Evolutionary conservation across 2,888 invertebrate species (phyloP).

Genomic region (Macrophya annulata): DNA sequence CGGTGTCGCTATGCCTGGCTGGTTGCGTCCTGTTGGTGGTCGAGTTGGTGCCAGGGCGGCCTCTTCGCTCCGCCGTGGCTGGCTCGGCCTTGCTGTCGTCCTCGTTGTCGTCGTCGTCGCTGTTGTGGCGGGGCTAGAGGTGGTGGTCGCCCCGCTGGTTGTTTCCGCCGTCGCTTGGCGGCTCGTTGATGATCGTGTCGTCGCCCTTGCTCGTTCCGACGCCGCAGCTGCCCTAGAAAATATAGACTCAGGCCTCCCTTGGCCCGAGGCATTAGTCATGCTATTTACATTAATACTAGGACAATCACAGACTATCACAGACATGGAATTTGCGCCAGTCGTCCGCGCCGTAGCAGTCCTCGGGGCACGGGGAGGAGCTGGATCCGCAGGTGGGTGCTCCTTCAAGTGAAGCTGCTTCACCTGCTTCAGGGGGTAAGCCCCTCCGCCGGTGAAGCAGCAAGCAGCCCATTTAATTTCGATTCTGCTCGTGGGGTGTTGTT

Average conservation of each 20-base stretch:
- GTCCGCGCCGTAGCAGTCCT: too few relatives aligned
- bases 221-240: too few relatives aligned
- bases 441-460: background rate
- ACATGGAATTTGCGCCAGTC: too few relatives aligned
- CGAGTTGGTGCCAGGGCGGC: background rate
- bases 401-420: background rate
- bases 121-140: too few relatives aligned
- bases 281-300: too few relatives aligned
- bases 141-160: too few relatives aligned
- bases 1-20: background rate
- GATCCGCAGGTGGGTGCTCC: too few relatives aligned
- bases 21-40: background rate
- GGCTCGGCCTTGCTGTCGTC: too few relatives aligned
- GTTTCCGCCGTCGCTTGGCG: background rate
- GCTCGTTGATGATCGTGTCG: background rate
- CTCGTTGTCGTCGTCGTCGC: background rate
- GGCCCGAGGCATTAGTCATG: too few relatives aligned
- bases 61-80: background rate
- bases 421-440: background rate
- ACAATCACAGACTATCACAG: too few relatives aligned
- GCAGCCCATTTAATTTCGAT: background rate
- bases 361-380: too few relatives aligned
- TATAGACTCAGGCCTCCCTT: background rate
- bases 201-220: background rate
- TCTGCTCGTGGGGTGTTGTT: background rate